Evolutionary conservation across 2,797 vertebrate genomes (phyloP).

Genomic region (Sebastolobus altivelis): DNA sequence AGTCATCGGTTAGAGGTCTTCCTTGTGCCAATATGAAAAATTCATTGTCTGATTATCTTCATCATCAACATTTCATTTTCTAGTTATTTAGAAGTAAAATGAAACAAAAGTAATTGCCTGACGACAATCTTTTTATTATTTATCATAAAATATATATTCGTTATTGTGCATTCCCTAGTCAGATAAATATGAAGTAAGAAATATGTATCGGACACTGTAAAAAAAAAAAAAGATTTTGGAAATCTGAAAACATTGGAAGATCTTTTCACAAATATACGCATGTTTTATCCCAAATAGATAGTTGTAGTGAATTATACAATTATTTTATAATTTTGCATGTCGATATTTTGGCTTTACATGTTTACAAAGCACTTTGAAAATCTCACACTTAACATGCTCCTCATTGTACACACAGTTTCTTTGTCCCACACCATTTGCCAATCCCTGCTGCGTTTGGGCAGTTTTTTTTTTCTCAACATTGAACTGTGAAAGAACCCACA

Average conservation of each 20-base stretch:
- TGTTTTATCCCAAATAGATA: not conserved
- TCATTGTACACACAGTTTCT: conserved; percentile 34
- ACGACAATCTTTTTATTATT: not conserved
- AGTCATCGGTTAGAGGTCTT: not conserved
- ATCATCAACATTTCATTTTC: not conserved
- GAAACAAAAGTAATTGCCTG: not conserved
- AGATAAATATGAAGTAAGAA: not conserved
- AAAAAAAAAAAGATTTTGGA: not conserved
- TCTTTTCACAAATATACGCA: conserved; percentile 3
- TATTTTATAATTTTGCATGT: not conserved
- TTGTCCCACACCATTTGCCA: conserved; percentile 39
- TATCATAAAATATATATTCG: not conserved
- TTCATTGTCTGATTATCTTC: not conserved
- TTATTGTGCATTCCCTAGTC: not conserved
- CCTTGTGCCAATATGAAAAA: not conserved
- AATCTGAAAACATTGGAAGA: not conserved
- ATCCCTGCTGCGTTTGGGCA: conserved; percentile 33
- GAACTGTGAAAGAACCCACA: conserved; percentile 35
- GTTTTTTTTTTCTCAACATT: conserved; percentile 38
- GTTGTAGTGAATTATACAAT: not conserved
- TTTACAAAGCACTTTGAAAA: conserved; percentile 31
- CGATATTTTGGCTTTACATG: conserved; percentile 13
- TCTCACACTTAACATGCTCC: conserved; percentile 33
- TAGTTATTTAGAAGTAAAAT: not conserved
- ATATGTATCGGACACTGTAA: not conserved